These are phyloP conservation scores for Holocentrus rufus DNA, from an alignment of 2,797 vertebrate species.

Conservation along the genomic window DNA sequence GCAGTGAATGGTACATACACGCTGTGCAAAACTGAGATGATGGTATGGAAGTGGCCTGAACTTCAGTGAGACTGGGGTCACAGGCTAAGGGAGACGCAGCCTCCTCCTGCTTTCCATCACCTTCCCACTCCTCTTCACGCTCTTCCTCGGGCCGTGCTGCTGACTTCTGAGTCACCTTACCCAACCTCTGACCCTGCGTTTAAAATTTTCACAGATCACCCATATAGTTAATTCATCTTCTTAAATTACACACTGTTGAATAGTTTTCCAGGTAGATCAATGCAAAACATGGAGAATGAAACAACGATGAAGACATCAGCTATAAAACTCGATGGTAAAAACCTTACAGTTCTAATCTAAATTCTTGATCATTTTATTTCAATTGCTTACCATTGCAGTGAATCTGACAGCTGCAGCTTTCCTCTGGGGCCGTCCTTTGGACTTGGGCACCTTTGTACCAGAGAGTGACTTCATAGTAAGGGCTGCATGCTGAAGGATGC, in stretches of 20 bases:
- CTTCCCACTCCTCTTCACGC: slow-evolving; percentile 72
- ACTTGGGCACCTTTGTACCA: slow-evolving; percentile 83
- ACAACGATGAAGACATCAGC: neutral
- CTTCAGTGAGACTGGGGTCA: slow-evolving; percentile 92
- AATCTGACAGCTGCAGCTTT: slow-evolving; percentile 72
- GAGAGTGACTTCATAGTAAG: slow-evolving; percentile 90
- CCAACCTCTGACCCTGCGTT: slow-evolving; percentile 84
- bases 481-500: slow-evolving; percentile 94
- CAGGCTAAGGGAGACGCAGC: slow-evolving; percentile 84
- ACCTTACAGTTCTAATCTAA: neutral
- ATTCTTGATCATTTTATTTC: neutral
- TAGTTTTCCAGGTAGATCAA: slow-evolving; percentile 3
- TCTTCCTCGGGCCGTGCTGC: slow-evolving; percentile 75
- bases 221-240: neutral
- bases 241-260: neutral
- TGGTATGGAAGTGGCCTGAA: slow-evolving; percentile 87
- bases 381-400: slow-evolving; percentile 81
- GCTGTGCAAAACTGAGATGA: slow-evolving; percentile 88
- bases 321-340: neutral
- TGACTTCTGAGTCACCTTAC: slow-evolving; percentile 80
- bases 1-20: slow-evolving; percentile 95
- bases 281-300: slow-evolving; percentile 5
- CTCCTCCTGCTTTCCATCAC: slow-evolving; percentile 70
- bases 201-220: slow-evolving; percentile 36
- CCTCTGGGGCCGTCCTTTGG: slow-evolving; percentile 81